Base-by-base conservation (phyloP, 2,888 invertebrate species). In the Epiblema foenella region DNA sequence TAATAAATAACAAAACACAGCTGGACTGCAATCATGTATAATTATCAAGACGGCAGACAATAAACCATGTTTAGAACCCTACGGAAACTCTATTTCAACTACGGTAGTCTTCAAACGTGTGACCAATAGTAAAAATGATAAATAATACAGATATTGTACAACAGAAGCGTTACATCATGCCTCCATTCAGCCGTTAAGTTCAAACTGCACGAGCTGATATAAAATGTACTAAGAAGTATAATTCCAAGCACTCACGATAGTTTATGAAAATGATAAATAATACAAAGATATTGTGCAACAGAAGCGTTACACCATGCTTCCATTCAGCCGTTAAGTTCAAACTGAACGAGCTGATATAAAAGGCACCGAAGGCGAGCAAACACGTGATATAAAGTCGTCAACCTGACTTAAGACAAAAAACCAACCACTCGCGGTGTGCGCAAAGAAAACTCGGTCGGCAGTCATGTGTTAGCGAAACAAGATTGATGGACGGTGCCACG, bases 401-500 rank as follows among this genome's bases (percentile, higher is more conserved):
- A 77, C 75, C 75, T 77, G 71, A 77, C 75, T 78, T 77, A 78
- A 77, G 78, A 79, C 69, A 76, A 78, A 77, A 78, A 78, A 75
- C 78, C 79, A 18, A 56, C 49, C 62, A 17, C 76, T 67, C 70
- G 74, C 78, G 77, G 74, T 77, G 76, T 78, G 78, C 78, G 78
- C 80, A 79, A 79, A 80, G 81, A 82, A 81, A 82, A 82, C 80
- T 81, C 76, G 75, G 75, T 77, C 81, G 80, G 81, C 79, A 80
- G 77, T 77, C 81, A 79, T 79, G 80, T 76, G 78, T 77, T 68
- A 54, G 51, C 67, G 60, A 68, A 68, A 70, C 71, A 74, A 75
- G 82, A 84, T 84, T 85, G 83, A 84, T 85, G 75, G 77, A 78
- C 81, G 84, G 85, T 85, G 83, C 85, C 83, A 78, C 81, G 84